Evolutionary conservation across 1,140 invertebrate genomes (phyloP), one percentile per base, ranked within the genome.

Genomic region (Hyles euphorbiae): DNA sequence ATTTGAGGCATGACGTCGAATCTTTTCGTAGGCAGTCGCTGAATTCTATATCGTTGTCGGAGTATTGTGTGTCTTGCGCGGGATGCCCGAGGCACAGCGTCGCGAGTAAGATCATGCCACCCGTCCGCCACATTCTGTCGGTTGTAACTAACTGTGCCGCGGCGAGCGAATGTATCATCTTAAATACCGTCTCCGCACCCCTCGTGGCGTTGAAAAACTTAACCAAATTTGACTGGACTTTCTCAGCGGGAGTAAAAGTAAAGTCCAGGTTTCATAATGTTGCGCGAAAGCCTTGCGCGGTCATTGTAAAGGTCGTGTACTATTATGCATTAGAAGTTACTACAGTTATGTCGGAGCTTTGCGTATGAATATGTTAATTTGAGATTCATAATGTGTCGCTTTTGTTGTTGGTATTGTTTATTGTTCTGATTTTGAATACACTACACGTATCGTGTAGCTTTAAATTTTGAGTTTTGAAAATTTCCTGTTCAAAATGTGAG

Each of bases 1-100:
- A 94, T 80, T 96, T 96, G 61, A 96, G 91, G 77, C 95, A 96
- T 79, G 92, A 93, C 36, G 94, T 92, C 2, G 94, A 94, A 73
- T 96, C 94, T 83, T 95, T 96, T 65, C 92, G 91, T 53, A 95
- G 78, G 70, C 95, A 96, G 67, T 96, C 95, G 63, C 90, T 91
- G 78, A 95, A 93, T 68, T 92, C 92, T 33, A 95, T 90, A 65
- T 96, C 94, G 70, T 94, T 95, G 60, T 94, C 93, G 50, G 91
- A 91, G 56, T 92, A 89, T 49, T 85, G 87, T 40, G 87, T 87
- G 70, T 95, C 93, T 82, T 94, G 93, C 10, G 94, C 91, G 48
- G 94, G 94, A 56, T 94, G 87, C 33, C 93, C 91, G 66, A 88
- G 68, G 66, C 89, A 89, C 34, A 88, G 76, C 43, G 89, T 90